A percentile compares a stretch with the other conserved stretches of the same genome.
phyloP scores from a whole-genome alignment of 1,140 invertebrate species.

The Orchestia grillus region DNA sequence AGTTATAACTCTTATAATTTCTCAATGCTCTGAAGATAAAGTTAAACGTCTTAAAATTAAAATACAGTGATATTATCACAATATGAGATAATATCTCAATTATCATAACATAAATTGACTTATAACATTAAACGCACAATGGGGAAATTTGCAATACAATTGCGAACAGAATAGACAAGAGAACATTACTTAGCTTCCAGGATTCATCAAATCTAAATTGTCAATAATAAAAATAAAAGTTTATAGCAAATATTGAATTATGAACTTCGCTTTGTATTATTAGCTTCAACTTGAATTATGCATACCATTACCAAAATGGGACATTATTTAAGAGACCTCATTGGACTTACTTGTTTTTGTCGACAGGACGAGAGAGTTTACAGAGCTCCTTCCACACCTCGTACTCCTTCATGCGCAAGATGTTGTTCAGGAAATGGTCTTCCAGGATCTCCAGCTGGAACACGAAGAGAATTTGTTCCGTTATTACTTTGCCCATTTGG shows the following conservation, averaged over 20 bases:
- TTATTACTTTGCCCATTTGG: background rate
- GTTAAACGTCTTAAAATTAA: no score
- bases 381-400: conserved; percentile 73
- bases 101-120: no score
- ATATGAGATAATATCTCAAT: no score
- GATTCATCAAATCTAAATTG: no score
- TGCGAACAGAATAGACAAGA: no score
- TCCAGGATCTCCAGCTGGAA: conserved; percentile 73
- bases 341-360: conserved; percentile 73
- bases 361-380: conserved; percentile 73
- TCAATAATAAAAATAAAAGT: no score
- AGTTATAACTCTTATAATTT: no score
- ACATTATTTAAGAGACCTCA: background rate
- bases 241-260: background rate
- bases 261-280: background rate
- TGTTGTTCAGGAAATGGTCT: conserved; percentile 74
- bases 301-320: background rate
- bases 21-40: no score
- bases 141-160: no score
- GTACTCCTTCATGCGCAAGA: conserved; percentile 72
- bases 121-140: no score
- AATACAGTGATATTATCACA: no score
- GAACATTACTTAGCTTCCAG: no score
- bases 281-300: background rate
- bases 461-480: conserved; percentile 42